phyloP scores from a whole-genome alignment of 1,140 invertebrate species.

The Aphelinus atriplicis region DNA sequence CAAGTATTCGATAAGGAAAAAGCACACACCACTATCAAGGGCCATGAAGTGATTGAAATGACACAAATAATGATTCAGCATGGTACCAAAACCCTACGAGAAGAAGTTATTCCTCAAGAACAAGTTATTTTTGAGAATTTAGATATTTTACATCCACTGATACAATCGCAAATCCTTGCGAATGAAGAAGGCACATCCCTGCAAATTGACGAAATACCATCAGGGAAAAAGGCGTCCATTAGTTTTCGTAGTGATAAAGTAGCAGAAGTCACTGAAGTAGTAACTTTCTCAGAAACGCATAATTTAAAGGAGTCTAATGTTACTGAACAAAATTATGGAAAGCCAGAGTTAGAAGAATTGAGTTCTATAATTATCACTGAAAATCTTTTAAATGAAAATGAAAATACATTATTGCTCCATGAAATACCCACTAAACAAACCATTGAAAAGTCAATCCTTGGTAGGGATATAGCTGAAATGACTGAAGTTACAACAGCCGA shows the following conservation, averaged over 20 bases:
- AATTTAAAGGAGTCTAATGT: conserved; percentile 40
- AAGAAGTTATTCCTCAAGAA: conserved; percentile 44
- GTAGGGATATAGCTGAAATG: conserved; percentile 55
- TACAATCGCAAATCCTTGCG: conserved; percentile 46
- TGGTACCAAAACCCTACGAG: conserved; percentile 45
- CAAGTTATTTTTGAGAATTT: conserved; percentile 50
- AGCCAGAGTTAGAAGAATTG: conserved; percentile 49
- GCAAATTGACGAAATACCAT: conserved; percentile 36
- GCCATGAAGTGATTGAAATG: conserved; percentile 54
- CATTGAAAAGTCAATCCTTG: conserved; percentile 49
- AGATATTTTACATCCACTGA: conserved; percentile 51
- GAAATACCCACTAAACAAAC: conserved; percentile 48
- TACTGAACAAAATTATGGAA: conserved; percentile 47
- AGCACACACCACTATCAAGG: conserved; percentile 50
- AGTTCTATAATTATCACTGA: conserved; percentile 49
- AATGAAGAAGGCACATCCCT: conserved; percentile 50
- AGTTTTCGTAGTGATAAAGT: conserved; percentile 49
- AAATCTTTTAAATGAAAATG: conserved; percentile 50
- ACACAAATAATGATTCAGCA: conserved; percentile 50
- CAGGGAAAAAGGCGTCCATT: conserved; percentile 44
- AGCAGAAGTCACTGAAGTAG: conserved; percentile 52
- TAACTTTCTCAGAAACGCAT: conserved; percentile 48
- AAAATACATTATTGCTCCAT: conserved; percentile 41
- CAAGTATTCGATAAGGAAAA: conserved; percentile 41
- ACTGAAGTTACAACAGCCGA: conserved; percentile 51